Percentiles rank a stretch among this genome's conserved stretches.
Conservation (phyloP, 1,140 invertebrate species). For the Heliconius nattereri region DNA sequence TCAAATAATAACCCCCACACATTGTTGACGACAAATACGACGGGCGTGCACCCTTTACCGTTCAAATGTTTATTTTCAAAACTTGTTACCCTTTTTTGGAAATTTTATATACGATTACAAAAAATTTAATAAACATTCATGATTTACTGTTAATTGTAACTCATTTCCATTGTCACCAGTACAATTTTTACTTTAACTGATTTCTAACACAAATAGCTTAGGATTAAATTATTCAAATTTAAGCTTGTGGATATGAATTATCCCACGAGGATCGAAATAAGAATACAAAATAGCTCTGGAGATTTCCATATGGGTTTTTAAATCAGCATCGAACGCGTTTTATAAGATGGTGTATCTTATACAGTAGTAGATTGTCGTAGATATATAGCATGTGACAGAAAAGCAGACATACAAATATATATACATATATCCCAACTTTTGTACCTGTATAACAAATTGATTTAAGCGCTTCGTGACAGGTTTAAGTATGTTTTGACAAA, state of each 20-base stretch:
- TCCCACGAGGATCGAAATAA: conserved; percentile 65
- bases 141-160: conserved; percentile 57
- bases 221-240: conserved; percentile 77
- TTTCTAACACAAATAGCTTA: conserved; percentile 52
- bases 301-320: conserved; percentile 70
- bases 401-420: conserved; percentile 56
- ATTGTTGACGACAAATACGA: conserved; percentile 67
- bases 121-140: conserved; percentile 54
- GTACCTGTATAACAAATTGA: conserved; percentile 78
- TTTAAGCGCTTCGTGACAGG: conserved; percentile 76
- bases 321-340: conserved; percentile 53
- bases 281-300: conserved; percentile 78
- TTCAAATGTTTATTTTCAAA: conserved; percentile 72
- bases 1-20: conserved; percentile 75
- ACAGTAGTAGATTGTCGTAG: conserved; percentile 63
- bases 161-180: conserved; percentile 53
- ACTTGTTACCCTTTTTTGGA: conserved; percentile 62
- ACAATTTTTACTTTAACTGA: conserved; percentile 41
- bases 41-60: conserved; percentile 64
- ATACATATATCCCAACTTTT: conserved; percentile 57
- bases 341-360: neutral
- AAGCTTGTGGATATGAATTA: conserved; percentile 76
- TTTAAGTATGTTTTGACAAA: conserved; percentile 79
- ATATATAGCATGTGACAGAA: conserved; percentile 37
- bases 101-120: conserved; percentile 65